Percentiles rank a stretch among this genome's conserved stretches.
phyloP scores from a whole-genome alignment of 2,797 vertebrate species.

The Falco cherrug region DNA sequence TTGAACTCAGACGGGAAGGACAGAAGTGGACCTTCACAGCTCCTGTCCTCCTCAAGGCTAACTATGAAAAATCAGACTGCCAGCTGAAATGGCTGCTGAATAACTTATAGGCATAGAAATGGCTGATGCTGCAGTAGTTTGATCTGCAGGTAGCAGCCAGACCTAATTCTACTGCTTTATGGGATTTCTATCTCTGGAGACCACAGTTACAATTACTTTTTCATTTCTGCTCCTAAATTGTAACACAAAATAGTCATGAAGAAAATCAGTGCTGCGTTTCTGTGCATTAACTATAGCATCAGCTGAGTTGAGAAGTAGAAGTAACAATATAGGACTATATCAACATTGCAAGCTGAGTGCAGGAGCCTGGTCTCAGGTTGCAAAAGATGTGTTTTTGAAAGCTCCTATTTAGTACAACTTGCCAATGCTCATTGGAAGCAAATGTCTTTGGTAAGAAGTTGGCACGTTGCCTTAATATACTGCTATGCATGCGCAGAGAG shows the following conservation, averaged over 20 bases:
- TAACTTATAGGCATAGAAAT: background rate
- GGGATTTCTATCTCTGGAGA: slow-evolving; percentile 9
- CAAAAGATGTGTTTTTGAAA: background rate
- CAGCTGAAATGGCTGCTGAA: background rate
- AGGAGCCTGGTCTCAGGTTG: background rate
- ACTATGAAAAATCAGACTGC: slow-evolving; percentile 10
- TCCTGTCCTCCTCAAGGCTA: background rate
- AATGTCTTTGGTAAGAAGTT: background rate
- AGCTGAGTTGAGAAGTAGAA: background rate
- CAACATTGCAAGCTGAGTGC: background rate
- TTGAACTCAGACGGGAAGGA: background rate
- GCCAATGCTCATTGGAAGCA: background rate
- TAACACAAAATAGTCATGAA: background rate
- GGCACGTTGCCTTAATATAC: background rate
- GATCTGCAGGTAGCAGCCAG: background rate
- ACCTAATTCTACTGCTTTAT: slow-evolving; percentile 17
- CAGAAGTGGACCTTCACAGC: background rate
- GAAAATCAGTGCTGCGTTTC: background rate
- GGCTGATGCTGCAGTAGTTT: slow-evolving; percentile 16
- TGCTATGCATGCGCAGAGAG: background rate
- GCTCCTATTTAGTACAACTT: background rate
- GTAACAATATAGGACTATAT: background rate
- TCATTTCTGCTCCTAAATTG: background rate
- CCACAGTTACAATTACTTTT: background rate
- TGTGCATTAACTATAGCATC: background rate